Percentiles rank a stretch among this genome's conserved stretches.
Conservation (phyloP, 2,797 vertebrate species). For the Parauchenoglanis punctatus region DNA sequence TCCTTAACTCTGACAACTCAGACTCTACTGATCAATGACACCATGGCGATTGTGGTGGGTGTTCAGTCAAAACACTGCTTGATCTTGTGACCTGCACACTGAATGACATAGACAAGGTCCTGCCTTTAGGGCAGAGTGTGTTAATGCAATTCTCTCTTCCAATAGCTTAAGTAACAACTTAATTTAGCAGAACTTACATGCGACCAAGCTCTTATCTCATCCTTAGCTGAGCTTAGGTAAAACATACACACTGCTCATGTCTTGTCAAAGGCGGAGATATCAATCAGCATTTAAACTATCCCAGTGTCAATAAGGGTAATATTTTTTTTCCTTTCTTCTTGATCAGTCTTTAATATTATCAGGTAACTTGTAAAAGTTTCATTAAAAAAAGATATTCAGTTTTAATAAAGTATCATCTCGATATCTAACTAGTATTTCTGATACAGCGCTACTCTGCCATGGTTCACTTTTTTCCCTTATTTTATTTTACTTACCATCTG, state of each 20-base stretch:
- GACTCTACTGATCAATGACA: conserved; percentile 13
- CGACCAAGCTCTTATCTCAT: not conserved
- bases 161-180: not conserved
- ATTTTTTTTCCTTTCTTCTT: not conserved
- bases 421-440: conserved; percentile 16
- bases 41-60: not conserved
- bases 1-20: conserved; percentile 14
- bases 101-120: not conserved
- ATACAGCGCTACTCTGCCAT: conserved; percentile 52
- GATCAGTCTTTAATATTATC: conserved; percentile 40
- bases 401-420: not conserved
- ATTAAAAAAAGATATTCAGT: not conserved
- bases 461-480: not conserved
- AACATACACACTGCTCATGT: not conserved
- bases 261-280: not conserved
- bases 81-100: not conserved
- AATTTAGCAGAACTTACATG: not conserved
- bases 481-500: conserved; percentile 96
- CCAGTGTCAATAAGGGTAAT: not conserved
- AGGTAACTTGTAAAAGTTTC: not conserved
- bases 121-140: conserved; percentile 65
- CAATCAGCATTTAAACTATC: not conserved
- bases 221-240: not conserved
- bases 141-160: conserved; percentile 36
- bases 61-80: conserved; percentile 2